Base-by-base conservation (phyloP, 1,140 invertebrate species). In the Drosophila sechellia region DNA sequence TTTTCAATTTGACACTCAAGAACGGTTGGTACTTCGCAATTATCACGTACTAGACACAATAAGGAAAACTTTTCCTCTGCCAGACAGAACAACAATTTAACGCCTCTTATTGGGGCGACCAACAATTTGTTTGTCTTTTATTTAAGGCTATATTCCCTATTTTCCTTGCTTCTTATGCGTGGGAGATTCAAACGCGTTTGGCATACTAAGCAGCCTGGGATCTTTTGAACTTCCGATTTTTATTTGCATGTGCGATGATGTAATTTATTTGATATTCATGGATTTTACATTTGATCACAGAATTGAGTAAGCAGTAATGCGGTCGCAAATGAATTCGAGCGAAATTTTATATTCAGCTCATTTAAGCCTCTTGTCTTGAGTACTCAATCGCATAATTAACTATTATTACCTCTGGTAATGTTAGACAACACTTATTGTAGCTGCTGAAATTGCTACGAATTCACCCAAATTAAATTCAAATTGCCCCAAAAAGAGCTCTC, bases 251-350 rank as follows among this genome's bases (percentile, higher is more conserved):
- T 69, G 56, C 27, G 78, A 86, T 85, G 81, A 85, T 85, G 81
- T 85, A 86, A 86, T 86, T 86, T 87, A 81, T 86, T 76, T 71
- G 78, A 75, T 78, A 78, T 75, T 86, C 58, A 87, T 86, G 63
- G 81, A 65, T 63, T 66, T 81, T 63, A 68, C 56, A 75, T 81
- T 78, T 61, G 45, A 56, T 39, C 40, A 40, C 39, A 45, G 39
- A 8, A 20, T 31, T 5, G 49, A 53, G 43, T 56, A 10, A 6
- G 45, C 72, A 43, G 58, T 64, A 74, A 63, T 64, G 31, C 45
- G 57, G 64, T 50, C 48, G 43, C 55, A 72, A 60, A 71, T 71
- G 48, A 72, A 60, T 72, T 60, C 69, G 12, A 52, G 39, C 13
- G 52, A 17, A 42, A 56, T 43, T 53, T 52, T 40, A 57, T 70